phyloP scores from a whole-genome alignment of 2,113 vertebrate genomes.

The Centropristis striata region DNA sequence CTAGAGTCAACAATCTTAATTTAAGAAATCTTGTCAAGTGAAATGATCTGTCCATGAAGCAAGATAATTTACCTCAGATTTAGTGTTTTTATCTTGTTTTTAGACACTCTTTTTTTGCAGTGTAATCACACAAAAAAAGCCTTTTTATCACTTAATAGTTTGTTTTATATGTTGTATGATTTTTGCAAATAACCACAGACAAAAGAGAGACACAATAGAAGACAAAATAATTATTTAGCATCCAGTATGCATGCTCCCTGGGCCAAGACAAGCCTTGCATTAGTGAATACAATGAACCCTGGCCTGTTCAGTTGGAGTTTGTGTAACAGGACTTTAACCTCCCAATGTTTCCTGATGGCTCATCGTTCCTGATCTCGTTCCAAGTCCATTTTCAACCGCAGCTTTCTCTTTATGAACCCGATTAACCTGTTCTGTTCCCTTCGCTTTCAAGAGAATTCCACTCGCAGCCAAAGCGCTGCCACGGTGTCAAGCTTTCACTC shows the following conservation, averaged over 20 bases:
- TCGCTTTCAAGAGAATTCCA: not conserved
- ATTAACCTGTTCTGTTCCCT: constrained; percentile 52
- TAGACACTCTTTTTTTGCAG: no score
- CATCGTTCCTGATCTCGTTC: constrained; percentile 46
- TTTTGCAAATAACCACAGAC: not conserved
- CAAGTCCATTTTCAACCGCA: constrained; percentile 29
- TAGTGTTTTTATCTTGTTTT: no score
- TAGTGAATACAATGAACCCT: not conserved
- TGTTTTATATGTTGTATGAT: not conserved
- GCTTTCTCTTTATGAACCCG: constrained; percentile 42
- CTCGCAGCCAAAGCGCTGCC: not conserved
- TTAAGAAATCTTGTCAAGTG: no score
- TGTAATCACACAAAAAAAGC: not conserved
- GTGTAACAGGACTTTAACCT: not conserved
- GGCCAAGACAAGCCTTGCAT: constrained; percentile 3
- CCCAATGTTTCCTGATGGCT: constrained; percentile 21
- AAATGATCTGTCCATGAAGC: no score
- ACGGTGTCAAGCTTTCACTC: not conserved
- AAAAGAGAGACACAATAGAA: no score
- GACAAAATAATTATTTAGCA: not conserved
- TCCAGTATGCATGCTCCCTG: not conserved
- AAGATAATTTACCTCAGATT: no score
- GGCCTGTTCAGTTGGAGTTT: constrained; percentile 5
- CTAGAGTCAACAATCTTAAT: no score
- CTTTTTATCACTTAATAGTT: not conserved